Evolutionary conservation across 2,113 vertebrate species (phyloP).

Genomic region (Pipra filicauda): DNA sequence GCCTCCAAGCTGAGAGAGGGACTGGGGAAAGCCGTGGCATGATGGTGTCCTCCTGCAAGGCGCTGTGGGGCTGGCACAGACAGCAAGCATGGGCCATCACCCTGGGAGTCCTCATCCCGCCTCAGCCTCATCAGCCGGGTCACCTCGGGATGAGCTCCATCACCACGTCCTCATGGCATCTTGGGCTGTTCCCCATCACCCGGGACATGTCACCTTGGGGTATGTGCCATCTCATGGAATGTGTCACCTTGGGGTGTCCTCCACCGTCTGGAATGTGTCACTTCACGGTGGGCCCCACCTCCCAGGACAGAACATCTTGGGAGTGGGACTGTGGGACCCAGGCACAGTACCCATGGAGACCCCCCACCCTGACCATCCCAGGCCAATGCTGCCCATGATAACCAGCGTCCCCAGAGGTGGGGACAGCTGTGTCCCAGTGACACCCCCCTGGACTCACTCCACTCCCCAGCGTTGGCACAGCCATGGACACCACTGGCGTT

Average conservation of each 20-base stretch:
- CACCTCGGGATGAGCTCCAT: background rate
- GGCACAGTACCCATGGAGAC: background rate
- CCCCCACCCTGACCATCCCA: background rate
- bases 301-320: background rate
- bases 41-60: background rate
- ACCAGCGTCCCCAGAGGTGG: background rate
- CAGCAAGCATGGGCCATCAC: rapidly evolving
- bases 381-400: background rate
- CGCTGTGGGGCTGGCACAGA: background rate
- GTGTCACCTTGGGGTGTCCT: background rate
- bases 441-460: background rate
- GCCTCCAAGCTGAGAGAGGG: background rate
- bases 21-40: background rate
- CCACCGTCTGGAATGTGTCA: background rate
- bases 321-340: background rate
- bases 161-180: background rate
- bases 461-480: background rate
- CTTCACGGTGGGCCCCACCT: background rate
- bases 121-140: background rate
- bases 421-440: background rate
- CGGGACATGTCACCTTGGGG: no score
- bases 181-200: background rate
- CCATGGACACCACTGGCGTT: rapidly evolving
- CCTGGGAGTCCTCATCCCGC: background rate
- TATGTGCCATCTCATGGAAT: background rate